A percentile compares a stretch with the other conserved stretches of the same genome.
phyloP scores from a whole-genome alignment of 2,888 invertebrate genomes.

The Drosophila silvestris region DNA sequence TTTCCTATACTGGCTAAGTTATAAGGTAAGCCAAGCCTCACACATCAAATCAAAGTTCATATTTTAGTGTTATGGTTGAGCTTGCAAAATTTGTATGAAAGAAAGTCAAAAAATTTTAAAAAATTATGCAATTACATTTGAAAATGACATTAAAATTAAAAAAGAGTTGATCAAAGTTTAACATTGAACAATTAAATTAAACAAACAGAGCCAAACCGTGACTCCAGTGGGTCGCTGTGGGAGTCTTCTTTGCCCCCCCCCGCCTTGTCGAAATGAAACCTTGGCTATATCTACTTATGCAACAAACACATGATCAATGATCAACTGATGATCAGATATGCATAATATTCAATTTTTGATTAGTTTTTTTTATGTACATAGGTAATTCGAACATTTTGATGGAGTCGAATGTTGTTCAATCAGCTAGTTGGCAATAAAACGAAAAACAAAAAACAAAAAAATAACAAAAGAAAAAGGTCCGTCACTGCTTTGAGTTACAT shows the following conservation, averaged over 20 bases:
- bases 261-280: not conserved
- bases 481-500: conserved; percentile 35
- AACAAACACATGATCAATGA: conserved; percentile 8
- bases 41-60: not conserved
- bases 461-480: conserved; percentile 1
- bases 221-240: not conserved
- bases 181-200: not conserved
- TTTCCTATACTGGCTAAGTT: too few relatives aligned
- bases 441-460: too few relatives aligned
- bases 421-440: conserved; percentile 14
- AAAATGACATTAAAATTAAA: not conserved
- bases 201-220: not conserved
- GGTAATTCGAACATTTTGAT: not conserved
- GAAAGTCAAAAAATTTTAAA: too few relatives aligned
- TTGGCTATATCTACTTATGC: not conserved
- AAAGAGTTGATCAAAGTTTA: not conserved
- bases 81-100: not conserved
- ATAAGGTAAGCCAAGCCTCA: not conserved
- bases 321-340: conserved; percentile 11
- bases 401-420: conserved; percentile 6
- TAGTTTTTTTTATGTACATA: conserved; percentile 13
- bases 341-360: conserved; percentile 13
- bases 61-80: not conserved
- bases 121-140: not conserved
- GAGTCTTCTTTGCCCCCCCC: not conserved